Conservation (phyloP, 2,797 vertebrate species). For the Tapera naevia region DNA sequence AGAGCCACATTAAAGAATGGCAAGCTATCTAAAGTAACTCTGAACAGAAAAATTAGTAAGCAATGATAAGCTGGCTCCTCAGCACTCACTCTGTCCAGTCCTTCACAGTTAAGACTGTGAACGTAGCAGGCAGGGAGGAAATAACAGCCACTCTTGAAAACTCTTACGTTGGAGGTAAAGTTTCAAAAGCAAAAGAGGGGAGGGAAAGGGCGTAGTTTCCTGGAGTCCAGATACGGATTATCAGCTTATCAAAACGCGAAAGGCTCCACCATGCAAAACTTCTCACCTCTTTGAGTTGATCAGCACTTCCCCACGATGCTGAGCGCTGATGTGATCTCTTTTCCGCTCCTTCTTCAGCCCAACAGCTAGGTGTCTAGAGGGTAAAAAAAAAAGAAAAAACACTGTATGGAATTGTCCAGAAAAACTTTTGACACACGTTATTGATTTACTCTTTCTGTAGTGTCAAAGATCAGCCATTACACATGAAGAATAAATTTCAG, state of each 20-base stretch:
- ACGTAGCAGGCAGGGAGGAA: background rate
- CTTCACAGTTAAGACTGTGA: background rate
- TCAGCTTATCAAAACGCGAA: background rate
- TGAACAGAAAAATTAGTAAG: background rate
- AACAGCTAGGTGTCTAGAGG: conserved; percentile 90
- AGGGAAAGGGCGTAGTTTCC: background rate
- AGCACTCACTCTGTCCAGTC: background rate
- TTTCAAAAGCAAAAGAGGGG: background rate
- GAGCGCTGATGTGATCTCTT: conserved; percentile 92
- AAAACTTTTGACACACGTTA: background rate
- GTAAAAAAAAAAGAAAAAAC: background rate
- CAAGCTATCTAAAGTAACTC: background rate
- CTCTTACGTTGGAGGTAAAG: background rate
- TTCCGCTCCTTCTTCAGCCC: conserved; percentile 89
- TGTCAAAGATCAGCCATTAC: background rate
- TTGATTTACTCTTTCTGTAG: background rate
- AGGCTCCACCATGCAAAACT: background rate
- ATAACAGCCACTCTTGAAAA: background rate
- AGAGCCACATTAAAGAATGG: background rate
- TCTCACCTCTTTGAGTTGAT: conserved; percentile 95
- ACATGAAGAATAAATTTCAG: background rate
- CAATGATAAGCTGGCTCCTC: background rate
- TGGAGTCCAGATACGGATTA: background rate
- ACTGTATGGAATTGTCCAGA: background rate
- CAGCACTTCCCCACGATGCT: conserved; percentile 94